Evolutionary conservation across 2,113 vertebrate genomes (phyloP).

Genomic region (Ammospiza nelsoni): DNA sequence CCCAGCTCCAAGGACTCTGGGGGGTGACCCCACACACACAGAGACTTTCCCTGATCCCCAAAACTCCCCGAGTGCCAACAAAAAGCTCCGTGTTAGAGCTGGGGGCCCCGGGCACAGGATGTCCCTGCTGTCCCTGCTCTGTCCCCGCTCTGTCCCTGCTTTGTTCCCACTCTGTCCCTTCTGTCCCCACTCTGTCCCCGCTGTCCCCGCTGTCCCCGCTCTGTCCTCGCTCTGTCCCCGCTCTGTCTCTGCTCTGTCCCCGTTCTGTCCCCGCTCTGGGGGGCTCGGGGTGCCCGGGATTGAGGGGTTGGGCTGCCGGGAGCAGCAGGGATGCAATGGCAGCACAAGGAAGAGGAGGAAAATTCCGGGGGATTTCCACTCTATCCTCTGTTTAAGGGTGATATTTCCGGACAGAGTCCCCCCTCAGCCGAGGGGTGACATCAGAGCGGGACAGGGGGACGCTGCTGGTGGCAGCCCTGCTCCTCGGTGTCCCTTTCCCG

Average conservation of each 20-base stretch:
- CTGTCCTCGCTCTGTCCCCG: too few species aligned
- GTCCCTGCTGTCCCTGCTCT: too few species aligned
- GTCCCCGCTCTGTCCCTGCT: not conserved
- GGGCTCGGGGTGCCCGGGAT: not conserved
- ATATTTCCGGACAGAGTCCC: fast-evolving
- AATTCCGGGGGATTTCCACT: not conserved
- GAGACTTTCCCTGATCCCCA: fast-evolving
- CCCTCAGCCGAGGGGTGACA: not conserved
- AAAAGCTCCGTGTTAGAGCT: not conserved
- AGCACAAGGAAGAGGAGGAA: not conserved
- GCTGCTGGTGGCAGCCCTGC: not conserved
- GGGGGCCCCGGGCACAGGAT: not conserved
- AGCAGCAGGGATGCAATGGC: not conserved
- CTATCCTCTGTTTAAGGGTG: fast-evolving
- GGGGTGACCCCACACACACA: fast-evolving
- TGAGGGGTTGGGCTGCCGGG: fast-evolving
- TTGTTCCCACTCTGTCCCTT: too few species aligned
- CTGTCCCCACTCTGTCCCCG: too few species aligned
- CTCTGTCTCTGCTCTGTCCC: too few species aligned
- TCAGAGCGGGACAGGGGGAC: not conserved
- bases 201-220: too few species aligned
- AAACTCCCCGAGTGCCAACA: not conserved
- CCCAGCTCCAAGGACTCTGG: not conserved
- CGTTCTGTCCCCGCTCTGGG: fast-evolving
- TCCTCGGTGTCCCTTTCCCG: not conserved